These are phyloP conservation scores for Aphelinus atriplicis DNA, from an alignment of 1,140 invertebrate genomes.

Conservation along the genomic window DNA sequence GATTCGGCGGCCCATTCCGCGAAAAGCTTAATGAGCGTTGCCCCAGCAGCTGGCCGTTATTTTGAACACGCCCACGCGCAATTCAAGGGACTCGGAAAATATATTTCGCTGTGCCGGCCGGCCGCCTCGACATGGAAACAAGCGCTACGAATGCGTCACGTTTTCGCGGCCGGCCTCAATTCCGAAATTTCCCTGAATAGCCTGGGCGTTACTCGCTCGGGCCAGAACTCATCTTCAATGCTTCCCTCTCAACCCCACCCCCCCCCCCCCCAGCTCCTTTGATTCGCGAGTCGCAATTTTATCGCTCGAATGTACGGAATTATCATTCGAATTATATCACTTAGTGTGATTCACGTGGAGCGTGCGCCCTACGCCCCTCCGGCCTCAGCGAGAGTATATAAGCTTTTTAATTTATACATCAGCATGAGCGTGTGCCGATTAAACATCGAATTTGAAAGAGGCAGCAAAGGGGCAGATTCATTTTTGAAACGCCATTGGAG, in stretches of 20 bases:
- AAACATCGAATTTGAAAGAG: not conserved
- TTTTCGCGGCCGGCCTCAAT: slow-evolving; percentile 17
- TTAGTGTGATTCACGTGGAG: slow-evolving; percentile 17
- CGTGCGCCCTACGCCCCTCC: not conserved
- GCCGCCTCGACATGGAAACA: slow-evolving; percentile 15
- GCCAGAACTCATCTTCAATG: slow-evolving; percentile 20
- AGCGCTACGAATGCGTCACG: slow-evolving; percentile 28
- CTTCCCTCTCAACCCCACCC: not conserved
- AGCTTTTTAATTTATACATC: slow-evolving; percentile 8
- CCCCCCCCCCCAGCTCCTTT: not conserved
- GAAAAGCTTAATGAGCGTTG: slow-evolving; percentile 27
- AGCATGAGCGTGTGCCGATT: not conserved
- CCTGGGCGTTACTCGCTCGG: slow-evolving; percentile 29
- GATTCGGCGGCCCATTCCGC: not conserved
- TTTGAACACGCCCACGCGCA: slow-evolving; percentile 15
- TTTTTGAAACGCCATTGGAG: no score
- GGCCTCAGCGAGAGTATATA: no score
- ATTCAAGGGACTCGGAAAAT: slow-evolving; percentile 31
- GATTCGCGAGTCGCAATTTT: slow-evolving; percentile 26
- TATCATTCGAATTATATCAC: slow-evolving; percentile 26
- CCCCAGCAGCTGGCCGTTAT: not conserved
- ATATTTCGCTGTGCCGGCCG: not conserved
- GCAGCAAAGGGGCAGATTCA: no score
- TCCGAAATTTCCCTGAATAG: slow-evolving; percentile 34
- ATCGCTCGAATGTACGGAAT: slow-evolving; percentile 18